phyloP scores from a whole-genome alignment of 2,113 vertebrate species.

The Marmota monax region DNA sequence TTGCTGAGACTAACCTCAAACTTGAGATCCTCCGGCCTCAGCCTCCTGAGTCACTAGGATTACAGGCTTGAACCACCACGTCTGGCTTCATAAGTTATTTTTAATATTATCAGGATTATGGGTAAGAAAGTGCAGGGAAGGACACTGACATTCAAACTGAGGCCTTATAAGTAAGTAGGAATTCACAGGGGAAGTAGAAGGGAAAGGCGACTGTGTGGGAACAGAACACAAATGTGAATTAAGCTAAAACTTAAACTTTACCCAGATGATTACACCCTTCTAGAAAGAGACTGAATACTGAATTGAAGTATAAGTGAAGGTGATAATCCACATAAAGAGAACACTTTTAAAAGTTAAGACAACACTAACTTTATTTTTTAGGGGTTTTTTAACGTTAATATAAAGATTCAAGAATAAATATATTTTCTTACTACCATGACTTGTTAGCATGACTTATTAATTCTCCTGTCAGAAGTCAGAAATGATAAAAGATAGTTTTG shows the following conservation, averaged over 20 bases:
- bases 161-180: background rate
- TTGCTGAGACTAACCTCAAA: background rate
- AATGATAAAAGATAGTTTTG: constrained; percentile 40
- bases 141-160: background rate
- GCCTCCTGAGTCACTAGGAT: background rate
- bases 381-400: background rate
- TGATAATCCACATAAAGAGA: background rate
- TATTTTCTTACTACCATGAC: constrained; percentile 5
- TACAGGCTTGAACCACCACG: background rate
- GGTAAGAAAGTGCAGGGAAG: background rate
- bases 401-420: constrained; percentile 27
- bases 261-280: background rate
- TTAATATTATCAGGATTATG: background rate
- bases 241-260: background rate
- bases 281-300: background rate
- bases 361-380: background rate
- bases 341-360: background rate
- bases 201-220: background rate
- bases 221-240: background rate
- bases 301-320: background rate
- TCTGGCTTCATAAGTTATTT: background rate
- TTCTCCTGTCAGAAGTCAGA: background rate
- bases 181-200: accelerated
- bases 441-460: background rate
- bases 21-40: background rate